Percentiles rank a stretch among this genome's conserved stretches.
Conservation (phyloP, 2,888 invertebrate genomes). For the Dasysyrphus tricinctus region DNA sequence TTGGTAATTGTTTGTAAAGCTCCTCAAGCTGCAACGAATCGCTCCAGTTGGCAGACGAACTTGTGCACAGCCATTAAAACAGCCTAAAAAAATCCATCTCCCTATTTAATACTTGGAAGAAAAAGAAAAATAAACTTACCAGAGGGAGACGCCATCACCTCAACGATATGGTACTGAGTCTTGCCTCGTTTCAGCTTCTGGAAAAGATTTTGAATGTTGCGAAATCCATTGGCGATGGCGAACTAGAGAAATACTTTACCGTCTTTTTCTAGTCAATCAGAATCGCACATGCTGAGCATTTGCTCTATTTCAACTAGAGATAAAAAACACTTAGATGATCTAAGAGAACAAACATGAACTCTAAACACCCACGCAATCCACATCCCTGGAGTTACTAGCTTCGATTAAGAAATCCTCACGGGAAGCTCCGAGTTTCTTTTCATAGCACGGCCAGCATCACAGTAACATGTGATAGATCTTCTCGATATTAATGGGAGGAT, state of each 20-base stretch:
- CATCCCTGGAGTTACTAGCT: conserved; percentile 90
- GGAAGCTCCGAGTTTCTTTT: conserved; percentile 99
- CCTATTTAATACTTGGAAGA: background rate
- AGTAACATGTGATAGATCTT: conserved; percentile 95
- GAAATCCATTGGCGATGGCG: conserved; percentile 97
- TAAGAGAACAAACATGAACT: no score
- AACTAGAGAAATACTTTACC: conserved; percentile 90
- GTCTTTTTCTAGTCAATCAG: conserved; percentile 87
- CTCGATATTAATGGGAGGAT: conserved; percentile 96
- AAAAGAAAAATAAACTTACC: conserved; percentile 85
- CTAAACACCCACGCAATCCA: conserved; percentile 92
- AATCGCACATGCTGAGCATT: conserved; percentile 84
- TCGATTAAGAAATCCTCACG: conserved; percentile 94
- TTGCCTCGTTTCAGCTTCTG: conserved; percentile 97
- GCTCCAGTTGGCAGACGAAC: conserved; percentile 88
- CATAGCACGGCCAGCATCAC: conserved; percentile 99
- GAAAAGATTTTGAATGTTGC: conserved; percentile 98
- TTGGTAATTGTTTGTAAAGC: conserved; percentile 88
- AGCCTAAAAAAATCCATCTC: conserved; percentile 86
- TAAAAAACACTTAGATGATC: background rate
- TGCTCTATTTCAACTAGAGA: no score
- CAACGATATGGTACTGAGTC: conserved; percentile 96
- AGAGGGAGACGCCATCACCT: conserved; percentile 99
- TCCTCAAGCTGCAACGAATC: conserved; percentile 87
- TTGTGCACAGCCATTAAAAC: conserved; percentile 98